A percentile compares a stretch with the other conserved stretches of the same genome.
Conservation (phyloP, 1,140 invertebrate species). For the Neocloeon triangulifer region DNA sequence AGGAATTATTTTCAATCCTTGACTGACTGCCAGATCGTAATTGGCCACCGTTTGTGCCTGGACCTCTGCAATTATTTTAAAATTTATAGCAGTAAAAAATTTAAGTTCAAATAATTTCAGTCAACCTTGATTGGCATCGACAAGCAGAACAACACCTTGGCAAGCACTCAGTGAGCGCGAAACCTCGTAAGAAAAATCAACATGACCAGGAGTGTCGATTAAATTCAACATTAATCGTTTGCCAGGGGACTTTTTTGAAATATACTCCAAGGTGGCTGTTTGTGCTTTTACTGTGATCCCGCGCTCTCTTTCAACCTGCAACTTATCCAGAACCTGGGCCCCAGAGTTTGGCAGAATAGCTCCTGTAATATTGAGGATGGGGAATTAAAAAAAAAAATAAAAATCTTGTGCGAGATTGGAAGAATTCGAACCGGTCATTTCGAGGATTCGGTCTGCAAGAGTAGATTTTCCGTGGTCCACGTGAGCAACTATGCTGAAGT, state of each 20-base stretch:
- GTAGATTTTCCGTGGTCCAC: conserved; percentile 97
- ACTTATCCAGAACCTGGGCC: conserved; percentile 69
- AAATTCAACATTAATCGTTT: conserved; percentile 84
- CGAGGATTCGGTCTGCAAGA: conserved; percentile 74
- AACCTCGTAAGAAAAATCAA: conserved; percentile 95
- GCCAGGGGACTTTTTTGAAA: conserved; percentile 13
- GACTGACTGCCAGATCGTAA: conserved; percentile 74
- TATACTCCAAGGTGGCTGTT: conserved; percentile 72
- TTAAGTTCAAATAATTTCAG: conserved; percentile 1
- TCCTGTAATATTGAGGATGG: conserved; percentile 17
- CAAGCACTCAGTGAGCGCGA: conserved; percentile 70
- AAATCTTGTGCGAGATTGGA: neutral
- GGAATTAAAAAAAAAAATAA: conserved; percentile 7
- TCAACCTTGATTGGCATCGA: conserved; percentile 77
- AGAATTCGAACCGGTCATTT: conserved; percentile 46
- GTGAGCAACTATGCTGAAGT: conserved; percentile 94
- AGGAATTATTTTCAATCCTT: conserved; percentile 65
- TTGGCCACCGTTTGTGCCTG: conserved; percentile 97
- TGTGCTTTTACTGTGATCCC: conserved; percentile 98
- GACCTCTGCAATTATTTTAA: conserved; percentile 31
- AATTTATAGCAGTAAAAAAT: conserved; percentile 1
- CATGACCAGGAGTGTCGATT: conserved; percentile 96
- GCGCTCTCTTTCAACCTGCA: conserved; percentile 77
- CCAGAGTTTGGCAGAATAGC: conserved; percentile 43
- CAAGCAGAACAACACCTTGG: conserved; percentile 81